phyloP scores from a whole-genome alignment of 2,888 invertebrate species.

The Lumbricus terrestris region DNA sequence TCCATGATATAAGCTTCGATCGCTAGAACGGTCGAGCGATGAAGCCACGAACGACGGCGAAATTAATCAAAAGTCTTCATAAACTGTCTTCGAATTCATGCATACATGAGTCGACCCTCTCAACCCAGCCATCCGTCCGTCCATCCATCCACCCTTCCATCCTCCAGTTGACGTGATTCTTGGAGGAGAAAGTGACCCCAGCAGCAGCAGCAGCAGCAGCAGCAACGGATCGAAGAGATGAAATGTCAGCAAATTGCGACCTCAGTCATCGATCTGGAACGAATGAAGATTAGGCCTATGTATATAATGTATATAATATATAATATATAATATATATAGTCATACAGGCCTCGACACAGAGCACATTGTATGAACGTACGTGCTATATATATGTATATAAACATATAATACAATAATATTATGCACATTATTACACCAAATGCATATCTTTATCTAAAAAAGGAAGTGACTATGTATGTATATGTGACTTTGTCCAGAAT shows the following conservation, averaged over 20 bases:
- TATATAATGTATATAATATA: not conserved
- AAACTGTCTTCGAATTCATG: not conserved
- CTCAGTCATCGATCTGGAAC: not conserved
- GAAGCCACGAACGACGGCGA: not conserved
- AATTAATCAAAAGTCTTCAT: constrained; percentile 3
- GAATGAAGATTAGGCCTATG: not conserved
- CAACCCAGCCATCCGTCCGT: not conserved
- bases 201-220: not conserved
- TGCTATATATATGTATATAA: no score
- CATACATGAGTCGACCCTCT: not conserved
- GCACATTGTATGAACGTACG: no score
- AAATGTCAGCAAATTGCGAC: constrained; percentile 3
- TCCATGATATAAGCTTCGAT: constrained; percentile 3
- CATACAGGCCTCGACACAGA: no score
- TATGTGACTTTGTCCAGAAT: no score
- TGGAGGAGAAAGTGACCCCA: not conserved
- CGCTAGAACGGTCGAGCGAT: not conserved
- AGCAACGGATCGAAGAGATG: not conserved
- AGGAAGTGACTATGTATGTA: no score
- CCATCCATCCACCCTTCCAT: not conserved
- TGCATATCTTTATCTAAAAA: no score
- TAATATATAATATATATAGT: no score
- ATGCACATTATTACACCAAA: no score
- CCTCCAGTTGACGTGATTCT: not conserved
- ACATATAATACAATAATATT: no score